Conservation (phyloP, 2,888 invertebrate species). For the Stenichneumon culpator region DNA sequence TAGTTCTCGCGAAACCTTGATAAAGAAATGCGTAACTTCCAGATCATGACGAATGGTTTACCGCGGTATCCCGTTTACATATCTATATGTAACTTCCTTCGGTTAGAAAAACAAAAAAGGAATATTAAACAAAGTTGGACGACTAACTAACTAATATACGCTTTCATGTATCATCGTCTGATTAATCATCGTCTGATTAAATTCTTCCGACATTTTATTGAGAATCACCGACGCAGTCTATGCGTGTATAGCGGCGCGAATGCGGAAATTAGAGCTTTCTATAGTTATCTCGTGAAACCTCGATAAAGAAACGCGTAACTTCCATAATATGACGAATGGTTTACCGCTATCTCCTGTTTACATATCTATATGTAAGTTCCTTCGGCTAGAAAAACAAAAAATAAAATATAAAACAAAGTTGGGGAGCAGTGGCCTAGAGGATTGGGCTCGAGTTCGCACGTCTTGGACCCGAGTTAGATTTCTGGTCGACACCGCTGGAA, state of each 20-base stretch:
- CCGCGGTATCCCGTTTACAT: not conserved
- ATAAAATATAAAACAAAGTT: not conserved
- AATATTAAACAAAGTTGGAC: not conserved
- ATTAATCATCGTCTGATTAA: not conserved
- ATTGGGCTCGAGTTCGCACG: too few species aligned
- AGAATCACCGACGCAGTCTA: too few species aligned
- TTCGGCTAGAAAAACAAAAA: not conserved
- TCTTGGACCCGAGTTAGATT: too few species aligned
- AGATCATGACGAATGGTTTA: not conserved
- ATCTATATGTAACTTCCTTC: not conserved
- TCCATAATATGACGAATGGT: not conserved
- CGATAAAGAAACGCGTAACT: not conserved
- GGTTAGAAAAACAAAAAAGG: not conserved
- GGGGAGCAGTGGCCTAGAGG: too few species aligned
- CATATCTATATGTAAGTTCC: not conserved
- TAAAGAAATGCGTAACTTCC: not conserved
- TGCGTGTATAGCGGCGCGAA: slow-evolving; percentile 20
- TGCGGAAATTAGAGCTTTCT: not conserved
- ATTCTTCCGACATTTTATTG: too few species aligned
- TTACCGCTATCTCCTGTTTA: not conserved
- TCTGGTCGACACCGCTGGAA: too few species aligned
- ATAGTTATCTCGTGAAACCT: not conserved
- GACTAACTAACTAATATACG: not conserved
- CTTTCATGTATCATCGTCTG: not conserved
- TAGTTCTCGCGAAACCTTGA: not conserved